Evolutionary conservation across 2,888 invertebrate genomes (phyloP).

Genomic region (Sinodicranocentrus sp.): DNA sequence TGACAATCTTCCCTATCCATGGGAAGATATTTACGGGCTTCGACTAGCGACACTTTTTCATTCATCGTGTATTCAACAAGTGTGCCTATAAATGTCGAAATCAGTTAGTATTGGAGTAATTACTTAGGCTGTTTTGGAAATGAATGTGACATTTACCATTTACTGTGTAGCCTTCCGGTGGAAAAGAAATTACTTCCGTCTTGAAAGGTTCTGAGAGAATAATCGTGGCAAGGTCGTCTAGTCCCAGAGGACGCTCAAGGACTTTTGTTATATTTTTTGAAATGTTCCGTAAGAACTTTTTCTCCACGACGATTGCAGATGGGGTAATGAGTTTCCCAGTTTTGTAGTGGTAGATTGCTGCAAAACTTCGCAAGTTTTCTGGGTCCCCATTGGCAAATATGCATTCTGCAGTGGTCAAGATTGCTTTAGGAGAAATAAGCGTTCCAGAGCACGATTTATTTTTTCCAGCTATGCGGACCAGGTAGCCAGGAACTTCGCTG

Average conservation of each 20-base stretch:
- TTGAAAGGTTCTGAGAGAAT: neutral
- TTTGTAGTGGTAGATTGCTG: neutral
- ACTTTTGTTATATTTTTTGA: neutral
- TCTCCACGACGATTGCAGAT: neutral
- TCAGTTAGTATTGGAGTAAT: no score
- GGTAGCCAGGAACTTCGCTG: constrained; percentile 19
- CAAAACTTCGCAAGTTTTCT: neutral
- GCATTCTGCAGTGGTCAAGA: constrained; percentile 32
- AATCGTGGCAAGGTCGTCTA: neutral
- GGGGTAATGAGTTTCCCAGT: neutral
- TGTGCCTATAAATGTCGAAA: neutral
- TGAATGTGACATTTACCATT: neutral
- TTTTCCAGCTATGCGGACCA: constrained; percentile 1
- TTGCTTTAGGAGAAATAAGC: neutral
- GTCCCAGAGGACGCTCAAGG: neutral
- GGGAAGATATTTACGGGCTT: neutral
- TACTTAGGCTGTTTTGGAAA: no score
- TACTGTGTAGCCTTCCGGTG: neutral
- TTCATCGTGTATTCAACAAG: neutral
- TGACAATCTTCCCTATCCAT: neutral
- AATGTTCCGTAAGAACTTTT: neutral
- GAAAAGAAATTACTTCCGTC: neutral
- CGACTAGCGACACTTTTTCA: neutral
- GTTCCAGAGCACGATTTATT: constrained; percentile 29
- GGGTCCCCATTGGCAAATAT: constrained; percentile 7